Conservation (phyloP, 2,113 vertebrate species). For the Siniperca knerii region DNA sequence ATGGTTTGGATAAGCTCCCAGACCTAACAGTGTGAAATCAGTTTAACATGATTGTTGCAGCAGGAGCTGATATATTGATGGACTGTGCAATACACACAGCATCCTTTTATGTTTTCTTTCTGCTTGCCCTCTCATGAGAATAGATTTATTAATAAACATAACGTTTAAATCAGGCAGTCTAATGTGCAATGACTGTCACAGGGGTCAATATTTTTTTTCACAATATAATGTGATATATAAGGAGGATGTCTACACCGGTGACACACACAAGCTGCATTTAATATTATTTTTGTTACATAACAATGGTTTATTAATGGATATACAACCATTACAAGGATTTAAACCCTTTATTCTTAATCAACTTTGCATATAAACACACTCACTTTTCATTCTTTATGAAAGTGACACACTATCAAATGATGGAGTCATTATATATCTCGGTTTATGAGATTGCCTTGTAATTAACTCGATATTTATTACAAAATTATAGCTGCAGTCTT, state of each 20-base stretch:
- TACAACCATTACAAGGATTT: background rate
- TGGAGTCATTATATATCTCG: background rate
- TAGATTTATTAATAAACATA: background rate
- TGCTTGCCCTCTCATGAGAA: background rate
- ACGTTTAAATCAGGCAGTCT: background rate
- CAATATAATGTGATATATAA: background rate
- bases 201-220: background rate
- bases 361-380: background rate
- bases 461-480: slow-evolving; percentile 5
- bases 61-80: background rate
- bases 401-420: background rate
- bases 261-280: background rate
- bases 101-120: background rate
- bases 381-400: background rate
- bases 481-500: slow-evolving; percentile 7
- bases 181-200: background rate
- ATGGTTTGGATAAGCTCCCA: slow-evolving; percentile 6
- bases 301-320: background rate
- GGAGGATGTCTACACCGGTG: background rate
- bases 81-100: background rate
- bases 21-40: slow-evolving; percentile 15
- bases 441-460: slow-evolving; percentile 15
- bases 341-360: slow-evolving; percentile 3
- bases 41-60: background rate
- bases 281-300: background rate